These are phyloP conservation scores for Phalloptychus januarius DNA, from an alignment of 2,797 vertebrate species.

Conservation along the genomic window DNA sequence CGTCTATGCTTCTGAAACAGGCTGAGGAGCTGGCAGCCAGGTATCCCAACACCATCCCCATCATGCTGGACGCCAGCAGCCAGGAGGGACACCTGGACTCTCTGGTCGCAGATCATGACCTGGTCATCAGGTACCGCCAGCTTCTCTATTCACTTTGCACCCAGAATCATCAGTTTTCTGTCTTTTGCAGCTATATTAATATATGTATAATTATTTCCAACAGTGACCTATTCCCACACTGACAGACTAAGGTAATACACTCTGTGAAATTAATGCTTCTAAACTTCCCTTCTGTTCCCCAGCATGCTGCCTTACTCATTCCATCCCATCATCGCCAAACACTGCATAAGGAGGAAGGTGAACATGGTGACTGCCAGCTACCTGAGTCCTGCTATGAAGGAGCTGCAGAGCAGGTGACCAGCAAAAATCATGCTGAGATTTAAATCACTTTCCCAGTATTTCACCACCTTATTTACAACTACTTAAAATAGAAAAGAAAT, in stretches of 20 bases:
- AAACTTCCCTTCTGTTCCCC: conserved; percentile 8
- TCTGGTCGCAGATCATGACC: conserved; percentile 88
- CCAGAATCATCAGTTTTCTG: not conserved
- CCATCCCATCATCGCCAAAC: conserved; percentile 90
- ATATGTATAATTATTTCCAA: not conserved
- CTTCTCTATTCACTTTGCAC: not conserved
- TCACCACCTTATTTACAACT: not conserved
- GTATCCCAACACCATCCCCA: conserved; percentile 84
- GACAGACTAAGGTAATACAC: not conserved
- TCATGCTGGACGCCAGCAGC: conserved; percentile 85
- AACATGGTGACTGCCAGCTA: conserved; percentile 97
- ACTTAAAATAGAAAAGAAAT: not conserved
- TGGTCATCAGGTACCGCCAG: conserved; percentile 90
- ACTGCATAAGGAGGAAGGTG: conserved; percentile 90
- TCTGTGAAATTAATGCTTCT: not conserved
- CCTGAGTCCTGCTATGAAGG: conserved; percentile 89
- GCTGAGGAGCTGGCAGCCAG: conserved; percentile 85
- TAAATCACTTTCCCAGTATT: not conserved
- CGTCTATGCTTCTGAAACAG: conserved; percentile 86
- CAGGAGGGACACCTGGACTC: conserved; percentile 84
- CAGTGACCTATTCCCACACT: not conserved
- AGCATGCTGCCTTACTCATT: conserved; percentile 87
- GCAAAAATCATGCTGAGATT: not conserved
- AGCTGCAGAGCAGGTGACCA: conserved; percentile 77
- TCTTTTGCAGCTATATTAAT: not conserved